These are phyloP conservation scores for Zaprionus gabonicus DNA, from an alignment of 1,140 invertebrate species.

Conservation along the genomic window DNA sequence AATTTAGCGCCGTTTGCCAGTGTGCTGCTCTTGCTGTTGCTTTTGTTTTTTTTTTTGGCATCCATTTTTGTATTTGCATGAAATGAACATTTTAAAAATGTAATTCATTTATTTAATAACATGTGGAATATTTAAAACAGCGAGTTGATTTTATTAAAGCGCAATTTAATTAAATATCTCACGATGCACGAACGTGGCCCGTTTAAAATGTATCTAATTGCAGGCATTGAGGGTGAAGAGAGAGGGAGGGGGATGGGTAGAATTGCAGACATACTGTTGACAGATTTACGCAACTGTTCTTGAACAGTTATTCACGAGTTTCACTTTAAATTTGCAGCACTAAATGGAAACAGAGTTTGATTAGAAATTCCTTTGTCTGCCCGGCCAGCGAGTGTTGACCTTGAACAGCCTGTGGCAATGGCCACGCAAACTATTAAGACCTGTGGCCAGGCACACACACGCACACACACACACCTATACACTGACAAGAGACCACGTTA, in stretches of 20 bases:
- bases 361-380: neutral
- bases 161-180: conserved; percentile 49
- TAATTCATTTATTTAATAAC: conserved; percentile 46
- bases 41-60: neutral
- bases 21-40: neutral
- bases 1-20: conserved; percentile 37
- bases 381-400: neutral
- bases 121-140: conserved; percentile 9
- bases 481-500: conserved; percentile 51
- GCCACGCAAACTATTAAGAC: too few relatives aligned
- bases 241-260: accelerated
- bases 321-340: neutral
- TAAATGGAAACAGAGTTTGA: neutral
- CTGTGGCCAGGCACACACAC: conserved; percentile 3
- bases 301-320: neutral
- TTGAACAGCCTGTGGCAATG: neutral
- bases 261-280: neutral
- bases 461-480: neutral
- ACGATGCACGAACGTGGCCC: neutral
- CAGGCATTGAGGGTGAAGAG: neutral
- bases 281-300: too few relatives aligned
- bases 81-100: conserved; percentile 47
- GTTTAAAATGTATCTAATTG: neutral
- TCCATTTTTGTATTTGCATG: neutral
- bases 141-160: conserved; percentile 31